Evolutionary conservation across 2,113 vertebrate species (phyloP).

Genomic region (Aplodontia rufa): DNA sequence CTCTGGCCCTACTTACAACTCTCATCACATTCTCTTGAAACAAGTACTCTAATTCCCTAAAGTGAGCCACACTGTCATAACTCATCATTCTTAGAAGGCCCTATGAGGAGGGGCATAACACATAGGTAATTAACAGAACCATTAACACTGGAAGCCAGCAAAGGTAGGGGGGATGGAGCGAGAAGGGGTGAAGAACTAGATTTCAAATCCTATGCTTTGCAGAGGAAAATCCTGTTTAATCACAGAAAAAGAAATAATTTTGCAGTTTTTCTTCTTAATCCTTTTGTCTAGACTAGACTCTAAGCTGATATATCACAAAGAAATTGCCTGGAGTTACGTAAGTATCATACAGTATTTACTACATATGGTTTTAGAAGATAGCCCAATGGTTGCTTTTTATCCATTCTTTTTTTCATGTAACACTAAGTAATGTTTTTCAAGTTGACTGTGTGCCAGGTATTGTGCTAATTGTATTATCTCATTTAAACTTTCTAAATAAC

Average conservation of each 20-base stretch:
- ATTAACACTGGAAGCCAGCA: slow-evolving; percentile 62
- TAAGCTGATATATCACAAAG: background rate
- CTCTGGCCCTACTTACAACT: background rate
- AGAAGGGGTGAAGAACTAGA: background rate
- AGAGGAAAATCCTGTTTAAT: background rate
- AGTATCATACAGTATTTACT: background rate
- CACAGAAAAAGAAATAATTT: background rate
- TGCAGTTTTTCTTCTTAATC: background rate
- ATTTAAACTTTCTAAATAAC: background rate
- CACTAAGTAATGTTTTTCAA: background rate
- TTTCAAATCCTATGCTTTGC: background rate
- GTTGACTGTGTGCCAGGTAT: background rate
- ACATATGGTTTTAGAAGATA: background rate
- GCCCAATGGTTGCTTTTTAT: background rate
- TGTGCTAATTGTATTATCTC: background rate
- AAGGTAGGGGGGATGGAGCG: background rate
- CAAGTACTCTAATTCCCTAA: slow-evolving; percentile 28
- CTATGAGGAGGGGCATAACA: slow-evolving; percentile 38
- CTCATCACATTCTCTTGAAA: slow-evolving; percentile 28
- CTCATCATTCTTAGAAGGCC: slow-evolving; percentile 44
- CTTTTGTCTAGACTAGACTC: background rate
- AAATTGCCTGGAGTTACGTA: background rate
- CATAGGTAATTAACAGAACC: slow-evolving; percentile 20
- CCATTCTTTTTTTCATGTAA: background rate
- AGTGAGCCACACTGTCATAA: slow-evolving; percentile 22